Conservation (phyloP, 2,113 vertebrate genomes). For the Ctenomys sociabilis region DNA sequence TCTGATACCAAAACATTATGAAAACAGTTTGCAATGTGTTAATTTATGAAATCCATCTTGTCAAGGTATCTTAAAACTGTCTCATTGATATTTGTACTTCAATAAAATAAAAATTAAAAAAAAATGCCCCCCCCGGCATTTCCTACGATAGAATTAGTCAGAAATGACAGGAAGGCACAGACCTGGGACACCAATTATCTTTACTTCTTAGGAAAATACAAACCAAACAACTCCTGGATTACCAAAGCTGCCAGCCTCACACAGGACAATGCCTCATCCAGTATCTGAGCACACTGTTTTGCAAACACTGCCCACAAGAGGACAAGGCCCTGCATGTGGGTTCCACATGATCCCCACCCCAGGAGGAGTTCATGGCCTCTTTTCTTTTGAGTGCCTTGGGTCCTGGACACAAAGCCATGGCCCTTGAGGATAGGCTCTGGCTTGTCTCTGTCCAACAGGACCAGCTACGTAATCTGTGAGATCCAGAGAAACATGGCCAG, state of each 20-base stretch:
- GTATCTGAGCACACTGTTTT: background rate
- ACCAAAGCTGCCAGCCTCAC: background rate
- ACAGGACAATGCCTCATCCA: background rate
- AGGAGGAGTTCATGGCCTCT: background rate
- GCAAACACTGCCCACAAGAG: background rate
- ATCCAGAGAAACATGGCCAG: background rate
- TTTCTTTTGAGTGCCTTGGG: background rate
- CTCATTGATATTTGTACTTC: too few relatives aligned
- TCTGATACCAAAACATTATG: too few relatives aligned
- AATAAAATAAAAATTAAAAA: too few relatives aligned
- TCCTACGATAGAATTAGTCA: background rate
- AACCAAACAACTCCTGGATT: background rate
- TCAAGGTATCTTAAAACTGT: too few relatives aligned
- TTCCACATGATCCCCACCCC: background rate
- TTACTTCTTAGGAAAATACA: background rate
- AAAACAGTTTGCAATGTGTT: too few relatives aligned
- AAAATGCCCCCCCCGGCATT: background rate
- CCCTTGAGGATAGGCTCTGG: background rate
- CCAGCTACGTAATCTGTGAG: background rate
- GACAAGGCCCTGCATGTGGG: background rate
- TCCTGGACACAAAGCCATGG: background rate
- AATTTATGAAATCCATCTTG: too few relatives aligned
- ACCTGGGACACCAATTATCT: background rate
- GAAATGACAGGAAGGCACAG: constrained; percentile 21
- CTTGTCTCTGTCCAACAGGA: background rate